Percentiles rank a stretch among this genome's conserved stretches.
phyloP scores from a whole-genome alignment of 2,113 vertebrate genomes.

The Varanus salvator region DNA sequence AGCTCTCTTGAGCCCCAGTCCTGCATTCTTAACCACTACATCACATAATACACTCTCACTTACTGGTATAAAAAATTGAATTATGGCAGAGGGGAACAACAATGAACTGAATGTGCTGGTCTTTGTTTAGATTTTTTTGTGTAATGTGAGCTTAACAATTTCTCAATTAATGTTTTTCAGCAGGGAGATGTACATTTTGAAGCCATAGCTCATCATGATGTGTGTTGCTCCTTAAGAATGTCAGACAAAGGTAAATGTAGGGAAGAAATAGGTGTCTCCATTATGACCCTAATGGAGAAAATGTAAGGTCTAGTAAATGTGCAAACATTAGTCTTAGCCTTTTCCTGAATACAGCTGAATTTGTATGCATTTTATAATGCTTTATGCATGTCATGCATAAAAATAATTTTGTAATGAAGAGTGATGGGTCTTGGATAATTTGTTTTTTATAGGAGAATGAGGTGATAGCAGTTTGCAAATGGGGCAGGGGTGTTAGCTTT shows the following conservation, averaged over 20 bases:
- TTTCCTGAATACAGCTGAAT: neutral
- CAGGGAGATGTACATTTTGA: conserved; percentile 86
- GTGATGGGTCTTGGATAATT: neutral
- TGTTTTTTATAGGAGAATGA: neutral
- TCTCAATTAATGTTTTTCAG: conserved; percentile 69
- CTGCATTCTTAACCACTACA: too few species aligned
- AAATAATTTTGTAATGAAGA: neutral
- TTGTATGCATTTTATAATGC: neutral
- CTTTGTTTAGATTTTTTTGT: neutral
- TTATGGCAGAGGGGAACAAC: neutral
- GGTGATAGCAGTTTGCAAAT: neutral
- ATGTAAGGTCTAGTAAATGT: neutral
- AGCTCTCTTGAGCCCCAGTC: too few species aligned
- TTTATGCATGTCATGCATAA: neutral
- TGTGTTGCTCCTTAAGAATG: conserved; percentile 87
- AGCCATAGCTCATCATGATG: conserved; percentile 85
- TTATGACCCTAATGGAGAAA: neutral
- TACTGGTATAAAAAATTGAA: neutral
- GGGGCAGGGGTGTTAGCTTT: neutral
- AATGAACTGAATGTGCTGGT: neutral
- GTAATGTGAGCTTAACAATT: conserved; percentile 10
- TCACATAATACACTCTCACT: neutral
- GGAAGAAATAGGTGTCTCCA: neutral
- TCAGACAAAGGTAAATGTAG: conserved; percentile 86
- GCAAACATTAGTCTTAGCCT: neutral